Base-by-base conservation (phyloP, 2,113 vertebrate genomes). In the Puffinus mauretanicus region DNA sequence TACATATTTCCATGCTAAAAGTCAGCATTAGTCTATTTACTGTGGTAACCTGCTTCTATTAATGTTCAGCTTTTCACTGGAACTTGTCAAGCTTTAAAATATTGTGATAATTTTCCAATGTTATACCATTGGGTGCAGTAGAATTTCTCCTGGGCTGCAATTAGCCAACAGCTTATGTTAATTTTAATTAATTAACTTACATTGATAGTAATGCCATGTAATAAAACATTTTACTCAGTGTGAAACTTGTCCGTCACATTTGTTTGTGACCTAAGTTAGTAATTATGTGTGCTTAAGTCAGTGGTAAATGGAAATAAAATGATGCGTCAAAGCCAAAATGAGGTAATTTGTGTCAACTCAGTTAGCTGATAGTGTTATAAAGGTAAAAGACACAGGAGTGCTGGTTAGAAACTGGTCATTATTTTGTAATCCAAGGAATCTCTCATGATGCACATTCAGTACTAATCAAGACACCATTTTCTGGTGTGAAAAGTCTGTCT, bases 121-220 rank as follows among this genome's bases (percentile, higher is more conserved):
- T 96, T 96, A 62, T 95, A 97, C 96, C 94, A 44, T 55, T 0
- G 96, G 96, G 96, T 96, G 96, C 94, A 94, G 93, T 97, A 97
- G 94, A 96, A 96, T 97, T 97, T 97, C 96, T 97, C 93, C 90
- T 96, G 96, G 94, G 96, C 92, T 96, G 96, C 94, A 96, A 97
- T 97, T 96, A 97, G 92, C 96, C 96, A 97, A 96, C 94, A 97
- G 90, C 90, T 97, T 96, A 94, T 97, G 96, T 96, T 96, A 96
- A 96, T 97, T 97, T 95, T 96, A 96, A 97, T 96, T 97, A 96
- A 97, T 96, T 97, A 96, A 96, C 90, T 93, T 88, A 80, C 82
- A 88, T 75, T 94, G 92, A 95, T 95, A 94, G 93, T 86, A 95
- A 94, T 93, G 79, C 64, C 42, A 26, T 88, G 95, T 46, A 97